phyloP scores from a whole-genome alignment of 2,888 invertebrate species.

The Amphiduros pacificus region DNA sequence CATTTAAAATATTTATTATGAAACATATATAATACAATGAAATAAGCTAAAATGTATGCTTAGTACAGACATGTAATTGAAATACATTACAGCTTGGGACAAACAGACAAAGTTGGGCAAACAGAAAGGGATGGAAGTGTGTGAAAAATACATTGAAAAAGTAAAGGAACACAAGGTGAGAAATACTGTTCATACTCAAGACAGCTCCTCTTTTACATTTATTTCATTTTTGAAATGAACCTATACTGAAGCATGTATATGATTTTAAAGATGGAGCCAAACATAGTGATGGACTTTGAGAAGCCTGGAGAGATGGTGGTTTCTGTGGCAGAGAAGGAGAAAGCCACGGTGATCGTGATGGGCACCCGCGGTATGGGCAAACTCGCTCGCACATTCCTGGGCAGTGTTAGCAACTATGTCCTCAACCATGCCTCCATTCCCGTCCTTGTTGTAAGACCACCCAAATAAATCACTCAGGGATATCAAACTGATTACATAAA shows the following conservation, averaged over 20 bases:
- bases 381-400: constrained; percentile 9
- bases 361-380: constrained; percentile 12
- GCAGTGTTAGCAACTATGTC: constrained; percentile 13
- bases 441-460: constrained; percentile 5
- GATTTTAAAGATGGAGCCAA: background rate
- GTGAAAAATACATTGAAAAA: constrained; percentile 4
- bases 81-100: constrained; percentile 17
- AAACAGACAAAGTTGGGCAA: background rate
- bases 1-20: no score
- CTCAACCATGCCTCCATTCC: constrained; percentile 9
- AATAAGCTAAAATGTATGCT: no score
- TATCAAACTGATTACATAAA: no score
- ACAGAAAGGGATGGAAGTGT: constrained; percentile 2
- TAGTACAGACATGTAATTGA: no score
- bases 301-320: constrained; percentile 5
- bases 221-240: no score
- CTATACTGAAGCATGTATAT: no score
- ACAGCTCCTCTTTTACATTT: no score
- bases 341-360: constrained; percentile 5
- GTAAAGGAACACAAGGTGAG: background rate
- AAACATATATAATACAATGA: no score
- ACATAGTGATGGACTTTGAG: constrained; percentile 10
- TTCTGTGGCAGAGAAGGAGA: constrained; percentile 1
- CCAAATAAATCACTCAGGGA: no score
- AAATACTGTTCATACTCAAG: no score